Conservation (phyloP, 2,113 vertebrate species). For the Aegotheles bennettii region DNA sequence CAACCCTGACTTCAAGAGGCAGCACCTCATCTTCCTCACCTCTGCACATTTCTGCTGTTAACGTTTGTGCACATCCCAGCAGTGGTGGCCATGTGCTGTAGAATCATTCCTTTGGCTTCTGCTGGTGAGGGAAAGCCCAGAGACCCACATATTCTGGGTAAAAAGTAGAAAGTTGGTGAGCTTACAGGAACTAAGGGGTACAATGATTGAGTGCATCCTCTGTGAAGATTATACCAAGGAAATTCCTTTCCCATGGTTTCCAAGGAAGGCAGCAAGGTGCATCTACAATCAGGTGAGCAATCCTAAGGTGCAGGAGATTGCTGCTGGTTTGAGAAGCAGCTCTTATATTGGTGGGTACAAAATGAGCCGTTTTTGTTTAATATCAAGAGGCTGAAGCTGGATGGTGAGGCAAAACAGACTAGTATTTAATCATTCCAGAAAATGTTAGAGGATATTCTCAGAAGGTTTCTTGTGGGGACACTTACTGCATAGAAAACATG, state of each 20-base stretch:
- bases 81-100: neutral
- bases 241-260: neutral
- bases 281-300: neutral
- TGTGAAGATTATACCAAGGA: neutral
- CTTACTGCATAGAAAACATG: neutral
- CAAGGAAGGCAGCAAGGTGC: neutral
- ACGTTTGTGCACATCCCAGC: neutral
- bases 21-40: neutral
- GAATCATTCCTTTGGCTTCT: neutral
- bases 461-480: neutral
- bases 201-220: neutral
- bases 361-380: neutral
- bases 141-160: neutral
- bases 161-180: neutral
- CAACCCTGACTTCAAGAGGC: neutral
- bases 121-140: neutral
- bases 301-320: neutral
- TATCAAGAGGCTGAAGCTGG: neutral
- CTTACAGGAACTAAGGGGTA: neutral
- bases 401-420: neutral
- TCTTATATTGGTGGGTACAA: neutral
- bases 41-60: neutral
- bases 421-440: conserved; percentile 21
- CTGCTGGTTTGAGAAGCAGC: neutral
- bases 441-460: conserved; percentile 6